Base-by-base conservation (phyloP, 2,888 invertebrate species). In the Mesochorus sp. region DNA sequence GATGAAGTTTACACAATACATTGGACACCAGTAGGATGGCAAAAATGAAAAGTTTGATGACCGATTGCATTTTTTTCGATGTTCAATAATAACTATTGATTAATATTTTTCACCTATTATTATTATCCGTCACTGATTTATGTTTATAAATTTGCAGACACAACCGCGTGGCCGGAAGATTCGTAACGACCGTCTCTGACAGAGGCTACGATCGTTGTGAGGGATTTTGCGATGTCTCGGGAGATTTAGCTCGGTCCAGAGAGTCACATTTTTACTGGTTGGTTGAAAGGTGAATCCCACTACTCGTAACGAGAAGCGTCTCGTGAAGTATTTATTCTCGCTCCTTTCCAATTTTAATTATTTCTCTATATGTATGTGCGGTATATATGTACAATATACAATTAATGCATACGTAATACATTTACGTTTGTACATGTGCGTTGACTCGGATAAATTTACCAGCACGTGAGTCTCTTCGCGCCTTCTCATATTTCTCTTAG, bases 341-440 rank as follows among this genome's bases (percentile, higher is more conserved):
- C 57, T 64, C 66, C 37, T 80, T 82, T 81, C 77, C 76, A 82
- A 85, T 86, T 83, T 80, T 80, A 81, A 83, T 83, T 83, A 81
- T 81, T 83, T 67, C 55, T 76, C 53, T 76, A 72, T 80, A 79
- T 81, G 82, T 83, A 68, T 73, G 84, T 77, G 81, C n/a, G n/a
- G n/a, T 31, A 62, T 6, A 21, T 31, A 44, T 12, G 2, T 17
- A n/a, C 31, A 31, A 62, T 4, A 3, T 42, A 24, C 31, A 31
- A 55, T 79, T 77, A 17, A 55, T 55, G 47, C 44, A 47, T 17
- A 28, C 21, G 14, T 39, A 12, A 12, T 12, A 39, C 12, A 39
- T 39, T 2, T 39, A 39, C 39, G 12, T 39, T 12, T 39, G 77
- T 80, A 51, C n/a, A 26, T 53, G 10, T 28, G 53, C 17, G 51